Percentiles rank a stretch among this genome's conserved stretches.
Evolutionary conservation across 2,113 vertebrate genomes (phyloP).

Genomic region (Lepisosteus oculatus): DNA sequence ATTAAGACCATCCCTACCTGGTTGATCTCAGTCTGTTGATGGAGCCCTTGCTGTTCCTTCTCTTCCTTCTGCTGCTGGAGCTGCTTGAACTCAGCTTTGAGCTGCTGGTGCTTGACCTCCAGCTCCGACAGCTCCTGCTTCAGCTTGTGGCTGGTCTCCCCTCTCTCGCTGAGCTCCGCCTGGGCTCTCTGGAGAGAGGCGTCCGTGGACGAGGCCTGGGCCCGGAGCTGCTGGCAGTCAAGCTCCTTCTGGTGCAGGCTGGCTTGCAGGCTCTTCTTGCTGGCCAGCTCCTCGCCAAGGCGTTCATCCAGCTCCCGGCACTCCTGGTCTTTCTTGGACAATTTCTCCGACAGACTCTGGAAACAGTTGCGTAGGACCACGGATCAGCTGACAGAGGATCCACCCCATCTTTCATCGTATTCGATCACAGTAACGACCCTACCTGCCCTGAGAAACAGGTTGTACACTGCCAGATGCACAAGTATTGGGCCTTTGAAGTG

Average conservation of each 20-base stretch:
- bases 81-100: constrained; percentile 90
- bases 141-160: constrained; percentile 72
- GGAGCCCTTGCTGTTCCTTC: constrained; percentile 81
- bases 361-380: not conserved
- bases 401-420: too few relatives aligned
- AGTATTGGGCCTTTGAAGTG: too few relatives aligned
- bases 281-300: constrained; percentile 68
- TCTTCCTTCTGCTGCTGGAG: constrained; percentile 90
- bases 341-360: constrained; percentile 79
- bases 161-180: constrained; percentile 73
- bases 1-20: constrained; percentile 54
- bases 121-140: constrained; percentile 79
- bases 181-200: constrained; percentile 72
- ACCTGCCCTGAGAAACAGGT: too few relatives aligned
- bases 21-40: constrained; percentile 87
- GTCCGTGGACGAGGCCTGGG: constrained; percentile 70
- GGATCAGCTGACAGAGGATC: too few relatives aligned
- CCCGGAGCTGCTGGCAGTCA: constrained; percentile 85
- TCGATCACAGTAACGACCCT: too few relatives aligned
- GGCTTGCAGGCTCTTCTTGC: constrained; percentile 75
- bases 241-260: constrained; percentile 81
- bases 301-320: constrained; percentile 76
- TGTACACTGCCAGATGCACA: too few relatives aligned
- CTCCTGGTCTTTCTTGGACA: constrained; percentile 75
- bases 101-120: constrained; percentile 82